phyloP scores from a whole-genome alignment of 2,113 vertebrate genomes.

The Sander vitreus region DNA sequence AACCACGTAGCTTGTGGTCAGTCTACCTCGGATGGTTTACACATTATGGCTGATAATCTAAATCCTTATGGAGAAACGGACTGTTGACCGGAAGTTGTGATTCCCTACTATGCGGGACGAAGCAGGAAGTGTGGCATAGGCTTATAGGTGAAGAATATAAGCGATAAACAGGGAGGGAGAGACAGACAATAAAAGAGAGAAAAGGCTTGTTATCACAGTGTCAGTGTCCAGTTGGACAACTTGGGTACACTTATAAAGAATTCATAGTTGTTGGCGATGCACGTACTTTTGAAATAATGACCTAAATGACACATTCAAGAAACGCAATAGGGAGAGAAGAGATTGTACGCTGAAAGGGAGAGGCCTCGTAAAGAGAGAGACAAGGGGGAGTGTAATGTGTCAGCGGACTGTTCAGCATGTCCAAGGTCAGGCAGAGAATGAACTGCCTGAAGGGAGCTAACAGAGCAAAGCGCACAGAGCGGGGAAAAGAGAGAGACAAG shows the following conservation, averaged over 20 bases:
- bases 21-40: too few relatives aligned
- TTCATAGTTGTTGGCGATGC: background rate
- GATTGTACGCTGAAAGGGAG: background rate
- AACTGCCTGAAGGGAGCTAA: conserved; percentile 22
- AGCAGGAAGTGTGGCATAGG: too few relatives aligned
- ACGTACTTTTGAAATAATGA: conserved; percentile 21
- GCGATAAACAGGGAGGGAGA: background rate
- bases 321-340: background rate
- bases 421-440: conserved; percentile 57
- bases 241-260: background rate
- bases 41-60: too few relatives aligned
- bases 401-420: conserved; percentile 12
- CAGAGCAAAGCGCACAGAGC: conserved; percentile 10
- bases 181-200: background rate
- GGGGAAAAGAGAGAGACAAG: conserved; percentile 20
- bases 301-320: conserved; percentile 9
- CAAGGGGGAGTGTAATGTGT: conserved; percentile 9
- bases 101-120: too few relatives aligned
- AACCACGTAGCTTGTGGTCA: too few relatives aligned
- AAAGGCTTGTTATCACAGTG: conserved; percentile 9
- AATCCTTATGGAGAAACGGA: too few relatives aligned
- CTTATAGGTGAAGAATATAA: background rate
- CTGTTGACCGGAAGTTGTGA: too few relatives aligned
- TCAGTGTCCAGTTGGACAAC: background rate
- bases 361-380: conserved; percentile 16